phyloP scores from a whole-genome alignment of 2,797 vertebrate species.

The Neosilurus hyrtlii region DNA sequence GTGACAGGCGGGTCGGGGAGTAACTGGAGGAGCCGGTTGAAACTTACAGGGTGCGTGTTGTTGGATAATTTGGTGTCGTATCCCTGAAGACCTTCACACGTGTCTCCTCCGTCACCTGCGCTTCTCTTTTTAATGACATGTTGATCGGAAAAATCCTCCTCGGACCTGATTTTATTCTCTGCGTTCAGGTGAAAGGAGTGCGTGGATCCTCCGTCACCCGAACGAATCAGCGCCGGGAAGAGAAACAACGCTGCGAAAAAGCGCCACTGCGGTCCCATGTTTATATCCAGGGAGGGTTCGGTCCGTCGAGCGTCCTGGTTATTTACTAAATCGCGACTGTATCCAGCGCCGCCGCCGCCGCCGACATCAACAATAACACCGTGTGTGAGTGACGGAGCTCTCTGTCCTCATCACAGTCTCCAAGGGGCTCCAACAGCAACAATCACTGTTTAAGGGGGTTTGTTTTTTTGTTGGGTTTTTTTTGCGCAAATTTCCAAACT shows the following conservation, averaged over 20 bases:
- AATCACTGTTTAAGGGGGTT: too few species aligned
- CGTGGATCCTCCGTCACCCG: background rate
- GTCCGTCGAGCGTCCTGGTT: constrained; percentile 42
- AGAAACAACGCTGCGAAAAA: background rate
- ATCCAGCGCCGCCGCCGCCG: constrained; percentile 57
- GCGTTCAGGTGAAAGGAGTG: background rate
- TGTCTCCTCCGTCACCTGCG: constrained; percentile 48
- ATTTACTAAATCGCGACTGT: constrained; percentile 11
- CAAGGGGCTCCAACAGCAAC: background rate
- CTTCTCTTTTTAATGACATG: background rate
- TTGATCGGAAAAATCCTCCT: background rate
- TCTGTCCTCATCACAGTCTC: constrained; percentile 45
- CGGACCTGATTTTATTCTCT: background rate
- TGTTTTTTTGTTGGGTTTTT: too few species aligned
- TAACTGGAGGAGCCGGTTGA: constrained; percentile 26
- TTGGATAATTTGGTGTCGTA: constrained; percentile 71
- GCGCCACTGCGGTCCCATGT: constrained; percentile 54
- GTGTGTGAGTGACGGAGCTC: constrained; percentile 64
- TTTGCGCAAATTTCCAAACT: background rate
- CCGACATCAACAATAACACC: constrained; percentile 71
- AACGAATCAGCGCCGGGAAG: too few species aligned
- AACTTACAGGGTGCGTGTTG: constrained; percentile 87
- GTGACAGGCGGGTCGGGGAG: background rate
- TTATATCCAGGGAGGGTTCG: constrained; percentile 2
- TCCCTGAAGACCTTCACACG: constrained; percentile 70